Evolutionary conservation across 2,113 vertebrate species (phyloP).

Genomic region (Psammodynastes pulverulentus): DNA sequence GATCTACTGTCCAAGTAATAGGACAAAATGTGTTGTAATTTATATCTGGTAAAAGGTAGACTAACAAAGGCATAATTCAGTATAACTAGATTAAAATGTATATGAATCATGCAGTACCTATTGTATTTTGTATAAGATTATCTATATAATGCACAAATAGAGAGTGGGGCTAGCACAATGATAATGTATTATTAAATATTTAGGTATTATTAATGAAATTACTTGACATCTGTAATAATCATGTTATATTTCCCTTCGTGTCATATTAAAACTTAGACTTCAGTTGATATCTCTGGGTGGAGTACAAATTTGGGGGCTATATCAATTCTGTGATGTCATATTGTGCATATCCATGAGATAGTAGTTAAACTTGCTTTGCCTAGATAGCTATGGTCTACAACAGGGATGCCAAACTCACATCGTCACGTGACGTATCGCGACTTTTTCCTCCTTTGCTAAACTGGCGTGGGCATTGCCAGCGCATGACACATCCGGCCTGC

Average conservation of each 20-base stretch:
- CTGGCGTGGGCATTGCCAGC: too few species aligned
- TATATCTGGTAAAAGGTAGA: background rate
- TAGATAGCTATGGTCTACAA: too few species aligned
- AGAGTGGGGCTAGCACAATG: background rate
- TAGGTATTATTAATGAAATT: background rate
- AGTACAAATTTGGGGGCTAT: background rate
- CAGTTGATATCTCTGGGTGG: background rate
- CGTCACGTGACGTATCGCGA: too few species aligned
- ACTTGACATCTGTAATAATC: background rate
- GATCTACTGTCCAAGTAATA: background rate
- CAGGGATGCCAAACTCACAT: too few species aligned
- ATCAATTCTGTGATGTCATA: background rate
- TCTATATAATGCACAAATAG: background rate
- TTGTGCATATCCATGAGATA: background rate
- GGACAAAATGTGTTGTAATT: background rate
- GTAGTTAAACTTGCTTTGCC: background rate
- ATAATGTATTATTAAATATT: background rate
- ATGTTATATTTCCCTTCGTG: background rate
- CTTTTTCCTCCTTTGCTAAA: too few species aligned
- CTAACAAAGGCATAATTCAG: background rate
- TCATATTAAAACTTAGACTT: background rate
- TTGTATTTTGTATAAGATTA: background rate
- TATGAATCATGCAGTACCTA: background rate
- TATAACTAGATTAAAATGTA: background rate
- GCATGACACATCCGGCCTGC: too few species aligned